Evolutionary conservation across 1,140 invertebrate species (phyloP).

Genomic region (Coptotermes formosanus): DNA sequence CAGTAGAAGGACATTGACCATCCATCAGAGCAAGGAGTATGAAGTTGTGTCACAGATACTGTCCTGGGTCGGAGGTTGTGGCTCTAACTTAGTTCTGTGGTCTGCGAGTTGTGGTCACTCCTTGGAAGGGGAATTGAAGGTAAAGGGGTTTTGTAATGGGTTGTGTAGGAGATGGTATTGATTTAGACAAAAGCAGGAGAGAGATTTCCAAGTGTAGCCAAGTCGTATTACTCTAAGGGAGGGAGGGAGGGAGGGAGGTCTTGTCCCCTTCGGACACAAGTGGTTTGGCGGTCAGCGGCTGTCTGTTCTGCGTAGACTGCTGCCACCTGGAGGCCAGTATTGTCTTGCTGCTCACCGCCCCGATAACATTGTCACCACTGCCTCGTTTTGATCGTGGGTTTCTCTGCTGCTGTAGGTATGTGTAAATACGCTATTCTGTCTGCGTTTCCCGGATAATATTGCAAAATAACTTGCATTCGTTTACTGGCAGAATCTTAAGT

Average conservation of each 20-base stretch:
- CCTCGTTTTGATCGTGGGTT: not conserved
- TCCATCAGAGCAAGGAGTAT: not conserved
- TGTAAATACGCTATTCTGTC: not conserved
- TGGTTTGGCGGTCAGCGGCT: not conserved
- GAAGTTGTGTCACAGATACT: not conserved
- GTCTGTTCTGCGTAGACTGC: not conserved
- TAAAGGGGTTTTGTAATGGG: not conserved
- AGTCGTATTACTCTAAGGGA: not conserved
- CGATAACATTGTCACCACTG: not conserved
- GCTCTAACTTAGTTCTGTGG: not conserved
- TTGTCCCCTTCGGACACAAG: not conserved
- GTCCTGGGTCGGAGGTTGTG: not conserved
- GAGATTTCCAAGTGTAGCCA: constrained; percentile 15
- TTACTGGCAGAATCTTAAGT: no score
- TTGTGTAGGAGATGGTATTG: constrained; percentile 11
- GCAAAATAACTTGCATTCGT: no score
- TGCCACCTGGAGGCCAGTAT: not conserved
- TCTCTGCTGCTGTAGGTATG: not conserved
- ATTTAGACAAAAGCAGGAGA: not conserved
- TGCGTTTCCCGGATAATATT: not conserved
- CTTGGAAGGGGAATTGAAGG: not conserved
- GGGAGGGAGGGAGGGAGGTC: not conserved
- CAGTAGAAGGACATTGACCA: not conserved
- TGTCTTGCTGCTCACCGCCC: not conserved
- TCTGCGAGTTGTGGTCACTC: not conserved